Evolutionary conservation across 1,140 invertebrate species (phyloP).

Genomic region (Penaeus japonicus): DNA sequence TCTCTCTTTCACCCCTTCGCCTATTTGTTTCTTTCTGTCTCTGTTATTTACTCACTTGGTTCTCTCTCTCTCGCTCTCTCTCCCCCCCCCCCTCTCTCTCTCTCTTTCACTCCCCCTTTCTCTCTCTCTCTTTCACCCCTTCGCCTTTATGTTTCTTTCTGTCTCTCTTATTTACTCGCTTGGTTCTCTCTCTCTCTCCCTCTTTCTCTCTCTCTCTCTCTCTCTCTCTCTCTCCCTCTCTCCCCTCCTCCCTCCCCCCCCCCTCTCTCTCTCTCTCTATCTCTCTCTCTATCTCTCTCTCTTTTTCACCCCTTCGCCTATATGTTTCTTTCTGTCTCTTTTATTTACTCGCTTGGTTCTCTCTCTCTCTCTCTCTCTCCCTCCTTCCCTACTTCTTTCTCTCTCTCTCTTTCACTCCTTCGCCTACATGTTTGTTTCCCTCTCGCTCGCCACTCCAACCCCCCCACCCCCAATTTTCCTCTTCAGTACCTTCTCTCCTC

Average conservation of each 20-base stretch:
- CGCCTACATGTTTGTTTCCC: not conserved
- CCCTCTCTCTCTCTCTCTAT: not conserved
- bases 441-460: not conserved
- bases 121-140: not conserved
- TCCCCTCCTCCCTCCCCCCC: not conserved
- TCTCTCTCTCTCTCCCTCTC: not conserved
- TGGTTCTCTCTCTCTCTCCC: not conserved
- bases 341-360: not conserved
- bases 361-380: not conserved
- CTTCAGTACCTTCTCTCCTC: not conserved
- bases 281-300: slow-evolving; percentile 13
- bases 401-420: not conserved
- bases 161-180: no score
- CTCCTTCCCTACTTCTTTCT: not conserved
- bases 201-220: slow-evolving; percentile 9
- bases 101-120: not conserved
- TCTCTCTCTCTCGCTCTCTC: not conserved
- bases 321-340: not conserved
- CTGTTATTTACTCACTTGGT: no score
- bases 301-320: not conserved
- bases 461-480: not conserved
- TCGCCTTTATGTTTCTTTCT: not conserved
- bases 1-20: no score
- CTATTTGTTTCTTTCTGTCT: no score
- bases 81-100: not conserved